Base-by-base conservation (phyloP, 2,113 vertebrate species). In the Callionymus lyra region DNA sequence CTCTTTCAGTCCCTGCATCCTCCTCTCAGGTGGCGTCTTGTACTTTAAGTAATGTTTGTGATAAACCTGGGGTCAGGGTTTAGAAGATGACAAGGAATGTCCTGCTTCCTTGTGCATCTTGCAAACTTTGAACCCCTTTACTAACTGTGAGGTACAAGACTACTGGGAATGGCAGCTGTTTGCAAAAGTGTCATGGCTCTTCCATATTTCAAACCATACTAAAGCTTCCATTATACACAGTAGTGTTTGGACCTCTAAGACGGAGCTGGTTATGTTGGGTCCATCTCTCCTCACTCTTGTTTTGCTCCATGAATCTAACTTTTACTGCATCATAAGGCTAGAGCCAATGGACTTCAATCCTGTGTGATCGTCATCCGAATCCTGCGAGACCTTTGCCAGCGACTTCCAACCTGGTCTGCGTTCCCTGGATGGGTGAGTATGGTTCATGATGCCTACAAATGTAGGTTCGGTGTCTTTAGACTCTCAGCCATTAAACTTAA, bases 311-410 rank as follows among this genome's bases (percentile, higher is more conserved):
- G 86, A 87, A 88, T 52, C 80, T 88, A 85, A 82, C 88, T 90
- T 84, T 8, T 88, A 81, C 91, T 90, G 79, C 82, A 84, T 71
- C 88, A 91, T 82, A 95, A 99, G 95, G 95, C 95, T 91, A 96
- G 93, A 88, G 95, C 95, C 81, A 99, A 98, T 58, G 95, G 94
- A 63, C 91, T 99, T 56, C 95, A 99, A 69, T 98, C 95, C 72
- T 99, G 95, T 71, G 95, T 98, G 80, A 79, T 99, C 84, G 89
- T 97, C 81, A 99, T 99, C 82, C 92, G 93, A 48, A 94, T 99
- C 77, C 91, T 99, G 62, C 84, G 94, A 70, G 95, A 99, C 64
- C 92, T 99, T 13, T 98, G 95, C 81, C 93, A 98, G 19, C 82
- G 95, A 11, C 93, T 96, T 59, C 91, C 94, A 3, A 97, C 93